Base-by-base conservation (phyloP, 2,888 invertebrate genomes). In the Atherix ibis region DNA sequence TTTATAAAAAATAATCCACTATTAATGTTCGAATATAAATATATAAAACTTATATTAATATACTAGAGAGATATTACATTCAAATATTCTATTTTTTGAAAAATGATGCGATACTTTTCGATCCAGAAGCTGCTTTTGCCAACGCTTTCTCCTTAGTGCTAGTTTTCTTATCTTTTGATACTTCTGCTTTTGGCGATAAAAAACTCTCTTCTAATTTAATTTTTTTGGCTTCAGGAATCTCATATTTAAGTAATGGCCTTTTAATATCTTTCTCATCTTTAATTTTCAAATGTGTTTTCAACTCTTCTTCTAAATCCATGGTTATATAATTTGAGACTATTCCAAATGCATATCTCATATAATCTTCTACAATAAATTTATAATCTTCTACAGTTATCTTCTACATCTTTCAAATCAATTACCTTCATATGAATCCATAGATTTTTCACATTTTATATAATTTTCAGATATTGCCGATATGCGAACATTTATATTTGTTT, bases 101-200 rank as follows among this genome's bases (percentile, higher is more conserved):
- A 61, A 78, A 80, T 30, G 73, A 71, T 39, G 75, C 73, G 49
- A 82, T 79, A 44, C 67, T 73, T 62, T 79, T 81, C 15, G 75
- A 73, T 34, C 79, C 76, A 48, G 67, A 65, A 22, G 81, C 80
- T 38, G 79, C 77, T 55, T 77, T 80, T 47, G 73, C 72, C 46
- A 75, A 64, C 1, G 75, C 69, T 45, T 78, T 73, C 49, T 78
- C 76, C 59, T 79, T 81, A 14, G 73, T 64, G 31, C 71, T 63
- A 31, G 69, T 45, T 19, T 60, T 48, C 37, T 67, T 65, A 10
- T 32, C 35, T 5, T 15, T 16, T 40, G 63, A 60, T 52, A 73
- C 68, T 35, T 50, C 48, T 27, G 10, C 22, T n/a, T n/a, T n/a
- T n/a, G n/a, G n/a, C n/a, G n/a, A n/a, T n/a, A n/a, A n/a, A n/a